phyloP scores from a whole-genome alignment of 2,113 vertebrate species.

The Muntiacus reevesi region DNA sequence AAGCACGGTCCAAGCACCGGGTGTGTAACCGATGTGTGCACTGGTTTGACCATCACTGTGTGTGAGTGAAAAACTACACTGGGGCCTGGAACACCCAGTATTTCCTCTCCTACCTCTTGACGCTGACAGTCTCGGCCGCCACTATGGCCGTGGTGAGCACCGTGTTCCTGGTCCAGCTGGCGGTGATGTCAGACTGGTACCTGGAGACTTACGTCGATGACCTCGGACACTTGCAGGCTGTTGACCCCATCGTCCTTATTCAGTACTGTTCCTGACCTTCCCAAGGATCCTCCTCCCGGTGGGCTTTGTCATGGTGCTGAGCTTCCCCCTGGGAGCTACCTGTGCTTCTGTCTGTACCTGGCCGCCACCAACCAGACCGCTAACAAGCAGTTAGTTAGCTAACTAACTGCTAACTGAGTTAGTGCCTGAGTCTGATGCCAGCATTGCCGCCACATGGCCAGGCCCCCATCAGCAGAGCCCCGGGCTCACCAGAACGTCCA shows the following conservation, averaged over 20 bases:
- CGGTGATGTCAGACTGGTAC: slow-evolving; percentile 80
- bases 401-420: too few species aligned
- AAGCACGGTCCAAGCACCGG: slow-evolving; percentile 94
- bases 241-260: slow-evolving; percentile 83
- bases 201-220: slow-evolving; percentile 83
- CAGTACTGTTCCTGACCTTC: slow-evolving; percentile 96
- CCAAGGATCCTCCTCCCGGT: slow-evolving; percentile 93
- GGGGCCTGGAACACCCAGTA: slow-evolving; percentile 87
- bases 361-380: slow-evolving; percentile 91
- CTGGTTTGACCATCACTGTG: slow-evolving; percentile 95
- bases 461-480: not conserved
- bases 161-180: slow-evolving; percentile 83
- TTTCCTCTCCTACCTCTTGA: slow-evolving; percentile 92
- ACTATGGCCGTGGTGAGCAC: slow-evolving; percentile 78
- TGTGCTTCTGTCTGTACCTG: slow-evolving; percentile 86
- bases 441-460: not conserved
- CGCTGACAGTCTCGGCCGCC: slow-evolving; percentile 79
- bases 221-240: slow-evolving; percentile 78
- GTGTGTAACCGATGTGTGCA: slow-evolving; percentile 89
- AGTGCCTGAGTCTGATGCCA: slow-evolving; percentile 59
- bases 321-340: slow-evolving; percentile 87
- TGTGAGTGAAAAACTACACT: slow-evolving; percentile 97
- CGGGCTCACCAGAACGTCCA: slow-evolving; percentile 78
- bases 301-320: slow-evolving; percentile 89
- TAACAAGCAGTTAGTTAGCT: slow-evolving; percentile 82